phyloP scores from a whole-genome alignment of 1,140 invertebrate genomes.

The Formica exsecta region DNA sequence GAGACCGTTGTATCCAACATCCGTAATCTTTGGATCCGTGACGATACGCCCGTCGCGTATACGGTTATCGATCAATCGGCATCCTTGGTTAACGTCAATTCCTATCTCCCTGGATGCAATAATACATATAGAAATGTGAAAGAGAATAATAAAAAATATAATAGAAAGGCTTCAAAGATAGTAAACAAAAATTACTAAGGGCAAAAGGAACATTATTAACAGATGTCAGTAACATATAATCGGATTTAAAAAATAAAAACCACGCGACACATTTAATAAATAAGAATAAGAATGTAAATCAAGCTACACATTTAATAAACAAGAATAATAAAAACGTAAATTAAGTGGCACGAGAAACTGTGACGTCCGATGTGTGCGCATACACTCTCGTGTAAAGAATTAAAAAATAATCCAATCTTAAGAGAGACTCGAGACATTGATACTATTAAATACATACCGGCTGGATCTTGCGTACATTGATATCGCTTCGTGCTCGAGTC shows the following conservation, averaged over 20 bases:
- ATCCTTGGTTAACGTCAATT: neutral
- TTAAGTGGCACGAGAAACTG: neutral
- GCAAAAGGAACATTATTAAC: too few species aligned
- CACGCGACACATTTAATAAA: too few species aligned
- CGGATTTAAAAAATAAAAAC: too few species aligned
- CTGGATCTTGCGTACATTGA: neutral
- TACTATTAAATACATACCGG: neutral
- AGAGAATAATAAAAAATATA: neutral
- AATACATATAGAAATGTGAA: neutral
- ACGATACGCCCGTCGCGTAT: neutral
- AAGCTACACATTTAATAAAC: too few species aligned
- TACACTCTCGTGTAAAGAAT: neutral
- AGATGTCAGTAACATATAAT: too few species aligned
- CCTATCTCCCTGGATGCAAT: neutral
- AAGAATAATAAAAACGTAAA: too few species aligned
- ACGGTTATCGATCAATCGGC: neutral
- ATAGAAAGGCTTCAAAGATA: too few species aligned
- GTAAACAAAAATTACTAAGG: too few species aligned
- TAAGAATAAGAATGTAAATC: too few species aligned
- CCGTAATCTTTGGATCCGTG: conserved; percentile 8
- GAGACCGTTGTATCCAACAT: conserved; percentile 13
- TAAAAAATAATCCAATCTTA: neutral
- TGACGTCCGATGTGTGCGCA: neutral
- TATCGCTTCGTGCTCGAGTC: conserved; percentile 27
- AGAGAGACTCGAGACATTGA: neutral